A percentile compares a stretch with the other conserved stretches of the same genome.
Conservation (phyloP, 2,113 vertebrate species). For the Siniperca knerii region DNA sequence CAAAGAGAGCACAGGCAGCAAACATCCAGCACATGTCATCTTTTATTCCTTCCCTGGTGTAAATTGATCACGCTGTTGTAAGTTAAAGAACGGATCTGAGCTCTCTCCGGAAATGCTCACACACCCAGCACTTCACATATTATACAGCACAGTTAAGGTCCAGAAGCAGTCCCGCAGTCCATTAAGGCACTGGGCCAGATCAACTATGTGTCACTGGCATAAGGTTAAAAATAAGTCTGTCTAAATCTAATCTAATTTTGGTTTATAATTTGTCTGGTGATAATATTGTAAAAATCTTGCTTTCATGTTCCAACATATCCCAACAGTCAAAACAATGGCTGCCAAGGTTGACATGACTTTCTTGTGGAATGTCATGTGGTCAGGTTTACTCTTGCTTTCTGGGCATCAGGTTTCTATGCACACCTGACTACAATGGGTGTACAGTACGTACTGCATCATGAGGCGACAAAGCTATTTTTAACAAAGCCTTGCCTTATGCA, state of each 20-base stretch:
- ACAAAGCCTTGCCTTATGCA: slow-evolving; percentile 27
- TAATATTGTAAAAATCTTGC: neutral
- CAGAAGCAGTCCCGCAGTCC: slow-evolving; percentile 36
- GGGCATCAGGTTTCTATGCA: slow-evolving; percentile 69
- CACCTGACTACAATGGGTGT: slow-evolving; percentile 46
- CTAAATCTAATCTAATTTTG: neutral
- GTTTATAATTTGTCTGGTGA: neutral
- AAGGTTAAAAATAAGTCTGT: slow-evolving; percentile 7
- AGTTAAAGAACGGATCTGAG: slow-evolving; percentile 78
- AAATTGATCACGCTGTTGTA: slow-evolving; percentile 84
- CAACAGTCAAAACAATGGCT: slow-evolving; percentile 24
- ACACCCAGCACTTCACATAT: slow-evolving; percentile 51
- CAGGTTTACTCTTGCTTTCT: slow-evolving; percentile 58
- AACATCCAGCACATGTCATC: slow-evolving; percentile 78
- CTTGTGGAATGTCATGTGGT: slow-evolving; percentile 69
- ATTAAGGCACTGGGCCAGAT: slow-evolving; percentile 48
- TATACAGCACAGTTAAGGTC: slow-evolving; percentile 28
- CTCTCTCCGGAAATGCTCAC: slow-evolving; percentile 67
- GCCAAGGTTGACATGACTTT: slow-evolving; percentile 72
- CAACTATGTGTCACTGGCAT: slow-evolving; percentile 4
- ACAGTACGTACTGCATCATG: slow-evolving; percentile 60
- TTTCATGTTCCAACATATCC: neutral
- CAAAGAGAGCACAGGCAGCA: slow-evolving; percentile 64
- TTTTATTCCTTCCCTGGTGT: slow-evolving; percentile 86
- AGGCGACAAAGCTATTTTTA: slow-evolving; percentile 72